These are phyloP conservation scores for Leptothorax acervorum DNA, from an alignment of 2,888 invertebrate genomes.

Conservation along the genomic window DNA sequence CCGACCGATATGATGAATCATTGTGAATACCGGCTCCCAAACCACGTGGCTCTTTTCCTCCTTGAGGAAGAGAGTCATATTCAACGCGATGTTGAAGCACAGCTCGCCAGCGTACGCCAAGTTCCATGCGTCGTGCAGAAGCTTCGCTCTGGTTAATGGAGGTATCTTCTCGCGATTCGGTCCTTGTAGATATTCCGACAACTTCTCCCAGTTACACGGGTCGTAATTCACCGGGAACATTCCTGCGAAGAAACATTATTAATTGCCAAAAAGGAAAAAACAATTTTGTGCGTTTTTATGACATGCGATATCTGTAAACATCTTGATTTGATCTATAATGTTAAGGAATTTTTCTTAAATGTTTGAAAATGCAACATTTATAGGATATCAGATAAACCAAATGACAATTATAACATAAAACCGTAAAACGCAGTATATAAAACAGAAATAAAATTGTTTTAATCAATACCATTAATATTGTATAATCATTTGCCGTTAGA, in stretches of 20 bases:
- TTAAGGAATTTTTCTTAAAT: background rate
- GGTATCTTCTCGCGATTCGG: constrained; percentile 87
- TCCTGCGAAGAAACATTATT: constrained; percentile 85
- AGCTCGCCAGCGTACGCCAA: constrained; percentile 92
- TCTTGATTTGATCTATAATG: background rate
- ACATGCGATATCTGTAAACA: background rate
- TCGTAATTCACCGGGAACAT: constrained; percentile 95
- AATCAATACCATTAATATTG: background rate
- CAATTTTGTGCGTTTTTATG: background rate
- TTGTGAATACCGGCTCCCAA: constrained; percentile 94
- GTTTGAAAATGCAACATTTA: background rate
- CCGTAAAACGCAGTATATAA: background rate
- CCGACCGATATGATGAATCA: constrained; percentile 93
- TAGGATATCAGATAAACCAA: background rate
- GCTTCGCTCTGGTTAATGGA: constrained; percentile 91
- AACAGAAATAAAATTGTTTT: background rate
- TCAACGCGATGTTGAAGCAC: constrained; percentile 91
- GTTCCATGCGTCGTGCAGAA: constrained; percentile 93
- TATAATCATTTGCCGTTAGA: background rate
- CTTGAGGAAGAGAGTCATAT: constrained; percentile 92
- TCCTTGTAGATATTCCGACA: constrained; percentile 88
- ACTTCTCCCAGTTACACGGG: constrained; percentile 91
- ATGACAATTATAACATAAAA: background rate
- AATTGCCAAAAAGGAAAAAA: background rate
- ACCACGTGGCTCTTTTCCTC: constrained; percentile 91